phyloP scores from a whole-genome alignment of 2,113 vertebrate genomes.

The Crotalus helleri region DNA sequence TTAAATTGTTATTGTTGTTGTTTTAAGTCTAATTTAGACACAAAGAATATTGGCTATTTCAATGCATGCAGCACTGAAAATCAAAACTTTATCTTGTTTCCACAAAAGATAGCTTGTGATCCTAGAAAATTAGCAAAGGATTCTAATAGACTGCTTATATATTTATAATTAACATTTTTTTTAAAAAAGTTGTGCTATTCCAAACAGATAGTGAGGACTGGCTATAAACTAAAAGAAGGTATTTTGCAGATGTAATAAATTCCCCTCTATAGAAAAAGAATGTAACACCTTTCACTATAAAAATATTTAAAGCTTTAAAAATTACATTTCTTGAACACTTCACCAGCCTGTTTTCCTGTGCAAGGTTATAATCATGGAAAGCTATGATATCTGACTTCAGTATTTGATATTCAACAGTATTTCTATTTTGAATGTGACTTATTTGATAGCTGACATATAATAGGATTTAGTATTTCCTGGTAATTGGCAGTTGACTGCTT shows the following conservation, averaged over 20 bases:
- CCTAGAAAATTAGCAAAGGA: not conserved
- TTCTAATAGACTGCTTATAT: slow-evolving; percentile 2
- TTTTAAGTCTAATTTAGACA: not conserved
- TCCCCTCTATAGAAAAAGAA: not conserved
- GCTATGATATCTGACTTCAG: not conserved
- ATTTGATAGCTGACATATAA: slow-evolving; percentile 11
- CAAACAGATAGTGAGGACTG: not conserved
- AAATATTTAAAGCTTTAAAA: not conserved
- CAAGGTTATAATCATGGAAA: not conserved
- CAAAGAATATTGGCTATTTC: slow-evolving; percentile 27
- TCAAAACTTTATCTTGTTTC: slow-evolving; percentile 39
- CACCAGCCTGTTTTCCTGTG: not conserved
- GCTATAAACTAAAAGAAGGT: not conserved
- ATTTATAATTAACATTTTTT: slow-evolving; percentile 3
- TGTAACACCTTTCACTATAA: not conserved
- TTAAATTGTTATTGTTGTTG: slow-evolving; percentile 13
- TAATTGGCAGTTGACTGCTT: slow-evolving; percentile 6
- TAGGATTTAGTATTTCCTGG: slow-evolving; percentile 5
- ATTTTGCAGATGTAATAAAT: not conserved
- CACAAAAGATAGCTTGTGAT: not conserved
- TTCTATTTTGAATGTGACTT: slow-evolving; percentile 17
- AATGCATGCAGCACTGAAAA: slow-evolving; percentile 13
- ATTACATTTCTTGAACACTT: not conserved
- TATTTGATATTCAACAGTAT: slow-evolving; percentile 7
- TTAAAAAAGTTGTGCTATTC: not conserved